phyloP scores from a whole-genome alignment of 2,888 invertebrate genomes.

The Ormyrus rosae region DNA sequence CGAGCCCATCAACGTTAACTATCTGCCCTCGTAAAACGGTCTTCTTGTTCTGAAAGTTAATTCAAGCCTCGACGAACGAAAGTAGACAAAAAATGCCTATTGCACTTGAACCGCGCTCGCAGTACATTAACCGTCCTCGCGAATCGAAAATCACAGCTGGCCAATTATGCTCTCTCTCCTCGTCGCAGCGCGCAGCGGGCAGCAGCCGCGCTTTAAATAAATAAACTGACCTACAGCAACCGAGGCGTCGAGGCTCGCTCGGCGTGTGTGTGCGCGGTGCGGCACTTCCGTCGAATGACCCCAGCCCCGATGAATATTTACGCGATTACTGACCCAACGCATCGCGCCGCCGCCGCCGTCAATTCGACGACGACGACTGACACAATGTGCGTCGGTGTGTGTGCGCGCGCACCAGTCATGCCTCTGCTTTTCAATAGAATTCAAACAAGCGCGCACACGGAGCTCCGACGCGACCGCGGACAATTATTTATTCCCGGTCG shows the following conservation, averaged over 20 bases:
- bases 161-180: no score
- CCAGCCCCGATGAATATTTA: slow-evolving; percentile 69
- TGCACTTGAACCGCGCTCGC: no score
- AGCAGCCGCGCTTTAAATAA: slow-evolving; percentile 28
- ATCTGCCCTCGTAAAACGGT: no score
- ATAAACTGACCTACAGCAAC: slow-evolving; percentile 72
- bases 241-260: slow-evolving; percentile 37
- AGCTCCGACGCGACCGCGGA: not conserved
- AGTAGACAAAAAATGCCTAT: no score
- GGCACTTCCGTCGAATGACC: slow-evolving; percentile 71
- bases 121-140: no score
- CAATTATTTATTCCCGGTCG: slow-evolving; percentile 5
- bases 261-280: slow-evolving; percentile 61
- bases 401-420: not conserved
- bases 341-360: slow-evolving; percentile 1
- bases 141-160: no score
- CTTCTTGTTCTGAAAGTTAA: no score
- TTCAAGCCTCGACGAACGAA: no score
- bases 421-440: slow-evolving; percentile 1
- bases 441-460: not conserved
- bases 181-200: no score
- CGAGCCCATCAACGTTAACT: no score
- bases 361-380: slow-evolving; percentile 26
- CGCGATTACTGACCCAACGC: slow-evolving; percentile 59
- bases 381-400: not conserved